Percentiles rank a stretch among this genome's conserved stretches.
Conservation (phyloP, 2,797 vertebrate genomes). For the Acrossocheilus fasciatus region DNA sequence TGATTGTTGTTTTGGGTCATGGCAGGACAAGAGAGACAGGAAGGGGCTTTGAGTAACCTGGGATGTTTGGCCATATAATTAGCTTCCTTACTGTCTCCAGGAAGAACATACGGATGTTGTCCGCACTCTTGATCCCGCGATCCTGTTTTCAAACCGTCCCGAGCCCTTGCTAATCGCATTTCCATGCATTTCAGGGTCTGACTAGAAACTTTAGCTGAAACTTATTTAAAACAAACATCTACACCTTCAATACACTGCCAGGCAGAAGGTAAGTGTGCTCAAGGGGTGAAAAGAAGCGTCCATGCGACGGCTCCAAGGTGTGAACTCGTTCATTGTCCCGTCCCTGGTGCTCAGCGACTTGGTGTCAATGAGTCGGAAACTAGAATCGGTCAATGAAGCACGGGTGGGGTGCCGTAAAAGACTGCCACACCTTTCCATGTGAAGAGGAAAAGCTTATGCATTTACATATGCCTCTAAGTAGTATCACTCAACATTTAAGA, state of each 20-base stretch:
- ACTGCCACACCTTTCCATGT: constrained; percentile 45
- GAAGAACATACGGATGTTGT: constrained; percentile 43
- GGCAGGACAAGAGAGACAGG: constrained; percentile 46
- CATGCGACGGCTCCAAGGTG: constrained; percentile 39
- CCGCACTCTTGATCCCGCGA: background rate
- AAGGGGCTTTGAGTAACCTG: constrained; percentile 15
- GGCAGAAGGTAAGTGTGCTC: constrained; percentile 7
- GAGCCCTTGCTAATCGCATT: background rate
- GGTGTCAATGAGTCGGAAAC: constrained; percentile 72
- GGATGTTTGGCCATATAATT: constrained; percentile 49
- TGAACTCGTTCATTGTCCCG: constrained; percentile 60
- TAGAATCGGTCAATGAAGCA: constrained; percentile 53
- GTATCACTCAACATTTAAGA: constrained; percentile 17
- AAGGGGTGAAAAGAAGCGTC: constrained; percentile 8
- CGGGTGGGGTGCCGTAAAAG: constrained; percentile 46
- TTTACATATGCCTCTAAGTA: constrained; percentile 18
- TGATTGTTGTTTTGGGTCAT: constrained; percentile 36
- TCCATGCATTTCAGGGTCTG: background rate
- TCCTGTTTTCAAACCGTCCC: background rate
- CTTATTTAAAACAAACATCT: constrained; percentile 49
- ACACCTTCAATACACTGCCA: constrained; percentile 47
- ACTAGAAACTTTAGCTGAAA: constrained; percentile 16
- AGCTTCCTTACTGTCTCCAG: constrained; percentile 32
- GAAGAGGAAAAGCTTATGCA: constrained; percentile 12
- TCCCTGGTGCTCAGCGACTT: constrained; percentile 68